Evolutionary conservation across 2,888 invertebrate species (phyloP).

Genomic region (Ennomos erosarius): DNA sequence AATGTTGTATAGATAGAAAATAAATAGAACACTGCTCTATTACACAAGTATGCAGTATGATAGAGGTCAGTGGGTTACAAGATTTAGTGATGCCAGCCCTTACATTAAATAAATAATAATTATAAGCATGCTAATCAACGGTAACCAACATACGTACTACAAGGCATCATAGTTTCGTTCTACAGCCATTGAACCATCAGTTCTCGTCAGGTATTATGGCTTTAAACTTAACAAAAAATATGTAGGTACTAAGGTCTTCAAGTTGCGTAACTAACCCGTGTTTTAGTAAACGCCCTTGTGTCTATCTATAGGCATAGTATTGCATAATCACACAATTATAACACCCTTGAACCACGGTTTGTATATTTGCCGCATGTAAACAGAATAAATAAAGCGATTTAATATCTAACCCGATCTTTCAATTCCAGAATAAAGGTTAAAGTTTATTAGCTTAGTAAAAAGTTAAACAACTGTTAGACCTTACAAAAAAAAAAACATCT

Average conservation of each 20-base stretch:
- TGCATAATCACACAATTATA: constrained; percentile 7
- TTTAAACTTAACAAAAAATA: background rate
- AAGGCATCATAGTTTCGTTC: constrained; percentile 1
- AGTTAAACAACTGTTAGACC: no score
- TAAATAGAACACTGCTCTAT: no score
- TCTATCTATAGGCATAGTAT: constrained; percentile 1
- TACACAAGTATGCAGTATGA: no score
- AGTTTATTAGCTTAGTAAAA: background rate
- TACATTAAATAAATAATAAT: constrained; percentile 4
- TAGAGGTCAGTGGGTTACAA: no score
- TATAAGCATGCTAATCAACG: constrained; percentile 1
- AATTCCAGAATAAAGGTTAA: background rate
- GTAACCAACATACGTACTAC: background rate
- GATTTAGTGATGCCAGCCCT: constrained; percentile 3
- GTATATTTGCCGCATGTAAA: background rate
- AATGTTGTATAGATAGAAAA: no score
- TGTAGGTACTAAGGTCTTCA: background rate
- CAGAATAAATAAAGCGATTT: constrained; percentile 2
- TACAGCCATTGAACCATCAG: constrained; percentile 18
- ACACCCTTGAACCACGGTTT: constrained; percentile 6
- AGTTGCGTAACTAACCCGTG: constrained; percentile 16
- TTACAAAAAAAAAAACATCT: no score
- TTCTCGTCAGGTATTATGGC: constrained; percentile 22
- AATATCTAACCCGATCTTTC: background rate
- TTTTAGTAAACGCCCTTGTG: constrained; percentile 1